Base-by-base conservation (phyloP, 2,888 invertebrate genomes). In the Gymnocheta viridis region DNA sequence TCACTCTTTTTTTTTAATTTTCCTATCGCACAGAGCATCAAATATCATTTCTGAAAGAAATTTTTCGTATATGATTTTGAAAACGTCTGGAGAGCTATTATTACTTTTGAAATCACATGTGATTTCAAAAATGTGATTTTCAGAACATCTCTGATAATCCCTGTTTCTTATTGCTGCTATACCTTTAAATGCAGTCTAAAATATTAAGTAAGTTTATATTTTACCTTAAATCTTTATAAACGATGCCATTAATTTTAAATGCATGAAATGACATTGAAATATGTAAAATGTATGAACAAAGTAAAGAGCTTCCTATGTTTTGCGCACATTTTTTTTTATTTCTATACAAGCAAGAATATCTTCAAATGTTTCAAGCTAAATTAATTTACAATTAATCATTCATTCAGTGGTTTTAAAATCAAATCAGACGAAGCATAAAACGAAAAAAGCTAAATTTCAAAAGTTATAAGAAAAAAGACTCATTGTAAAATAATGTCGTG, bases 351-450 rank as follows among this genome's bases (percentile, higher is more conserved):
- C 17, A 10, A 29, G n/a, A 12, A 24, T 14, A 35, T n/a, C 9
- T 27, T 10, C 0, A 51, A 38, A 64, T 4, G n/a, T n/a, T 35
- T 67, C 41, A 32, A 70, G 4, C 24, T 27, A 60, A 60, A 58
- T 69, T 78, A 49, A 22, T 58, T 35, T 38, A 14, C 27, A 62
- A 78, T 51, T 78, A 69, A 69, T 78, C 51, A 69, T 51, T 47
- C 41, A 60, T 51, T 47, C 41, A 60, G 41, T 58, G 24, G 35
- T 17, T 51, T 38, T 12, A 51, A 77, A 77, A 49, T 5, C 9
- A 38, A 41, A 64, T 29, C 27, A 12, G 22, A n/a, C 27, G 32
- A 4, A n/a, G 17, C 3, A n/a, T 14, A 19, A 14, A 29, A 1
- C 44, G 22, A 44, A 38, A 49, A 24, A 47, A 10, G 5, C 7